phyloP scores from a whole-genome alignment of 2,888 invertebrate genomes.

The Ceraclea dissimilis region DNA sequence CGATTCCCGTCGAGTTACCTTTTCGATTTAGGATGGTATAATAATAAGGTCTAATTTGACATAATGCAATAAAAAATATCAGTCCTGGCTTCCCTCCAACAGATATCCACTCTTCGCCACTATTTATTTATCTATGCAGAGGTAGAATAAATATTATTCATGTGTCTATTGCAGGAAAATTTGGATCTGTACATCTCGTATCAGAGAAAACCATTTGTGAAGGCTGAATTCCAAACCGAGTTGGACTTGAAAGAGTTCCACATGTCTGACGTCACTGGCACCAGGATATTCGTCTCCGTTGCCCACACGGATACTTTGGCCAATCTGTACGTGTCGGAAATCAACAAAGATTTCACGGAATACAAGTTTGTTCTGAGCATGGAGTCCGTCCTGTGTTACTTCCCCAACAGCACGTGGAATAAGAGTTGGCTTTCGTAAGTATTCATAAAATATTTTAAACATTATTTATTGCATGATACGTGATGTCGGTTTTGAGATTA shows the following conservation, averaged over 20 bases:
- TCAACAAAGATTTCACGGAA: slow-evolving; percentile 52
- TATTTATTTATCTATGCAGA: too few species aligned
- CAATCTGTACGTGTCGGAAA: slow-evolving; percentile 76
- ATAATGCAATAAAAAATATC: too few species aligned
- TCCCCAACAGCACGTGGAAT: slow-evolving; percentile 74
- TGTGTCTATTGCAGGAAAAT: slow-evolving; percentile 37
- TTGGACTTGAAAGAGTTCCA: slow-evolving; percentile 62
- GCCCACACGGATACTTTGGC: slow-evolving; percentile 66
- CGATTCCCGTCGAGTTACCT: too few species aligned
- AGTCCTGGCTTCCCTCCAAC: too few species aligned
- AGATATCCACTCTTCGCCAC: too few species aligned
- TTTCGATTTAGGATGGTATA: too few species aligned
- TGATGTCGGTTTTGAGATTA: too few species aligned
- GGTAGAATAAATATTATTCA: too few species aligned
- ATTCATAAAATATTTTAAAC: slow-evolving; percentile 19
- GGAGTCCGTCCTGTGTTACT: slow-evolving; percentile 73
- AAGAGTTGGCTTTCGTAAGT: slow-evolving; percentile 77
- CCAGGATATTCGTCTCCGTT: slow-evolving; percentile 73
- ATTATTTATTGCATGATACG: too few species aligned
- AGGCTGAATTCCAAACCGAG: slow-evolving; percentile 69
- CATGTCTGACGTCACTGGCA: slow-evolving; percentile 76
- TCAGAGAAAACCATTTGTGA: slow-evolving; percentile 60
- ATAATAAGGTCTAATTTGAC: too few species aligned
- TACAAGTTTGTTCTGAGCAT: slow-evolving; percentile 72
- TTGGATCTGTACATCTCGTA: slow-evolving; percentile 70